Evolutionary conservation across 1,140 invertebrate genomes (phyloP).

Genomic region (Mya arenaria): DNA sequence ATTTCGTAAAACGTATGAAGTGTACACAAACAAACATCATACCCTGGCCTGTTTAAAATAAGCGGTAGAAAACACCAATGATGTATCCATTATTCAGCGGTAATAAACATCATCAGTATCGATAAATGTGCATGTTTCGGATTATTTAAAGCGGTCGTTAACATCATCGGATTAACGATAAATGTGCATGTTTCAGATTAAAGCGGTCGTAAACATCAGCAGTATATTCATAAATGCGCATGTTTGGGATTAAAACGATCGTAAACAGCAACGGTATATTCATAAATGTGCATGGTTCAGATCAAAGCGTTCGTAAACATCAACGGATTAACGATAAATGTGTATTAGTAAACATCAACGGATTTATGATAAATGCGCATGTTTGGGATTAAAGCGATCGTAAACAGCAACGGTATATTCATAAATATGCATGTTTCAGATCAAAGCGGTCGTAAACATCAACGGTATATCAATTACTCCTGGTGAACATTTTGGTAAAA

Average conservation of each 20-base stretch:
- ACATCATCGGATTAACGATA: too few species aligned
- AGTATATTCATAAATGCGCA: too few species aligned
- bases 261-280: not conserved
- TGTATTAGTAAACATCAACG: not conserved
- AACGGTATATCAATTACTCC: slow-evolving; percentile 5
- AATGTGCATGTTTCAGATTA: too few species aligned
- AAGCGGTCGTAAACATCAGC: too few species aligned
- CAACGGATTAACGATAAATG: not conserved
- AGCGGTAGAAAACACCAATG: too few species aligned
- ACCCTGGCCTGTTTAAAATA: too few species aligned
- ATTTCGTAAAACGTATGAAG: too few species aligned
- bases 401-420: not conserved
- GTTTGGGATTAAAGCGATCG: not conserved
- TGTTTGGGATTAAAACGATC: not conserved
- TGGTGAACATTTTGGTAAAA: not conserved
- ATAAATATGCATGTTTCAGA: not conserved
- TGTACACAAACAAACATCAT: too few species aligned
- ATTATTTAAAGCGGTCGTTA: too few species aligned
- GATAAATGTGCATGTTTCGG: too few species aligned
- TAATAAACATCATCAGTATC: too few species aligned
- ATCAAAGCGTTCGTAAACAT: not conserved
- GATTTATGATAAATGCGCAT: not conserved
- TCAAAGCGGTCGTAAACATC: slow-evolving; percentile 31
- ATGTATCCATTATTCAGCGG: too few species aligned
- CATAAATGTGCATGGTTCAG: not conserved